phyloP scores from a whole-genome alignment of 64 coral and sea anemone species.

The Platygyra sinensis region DNA sequence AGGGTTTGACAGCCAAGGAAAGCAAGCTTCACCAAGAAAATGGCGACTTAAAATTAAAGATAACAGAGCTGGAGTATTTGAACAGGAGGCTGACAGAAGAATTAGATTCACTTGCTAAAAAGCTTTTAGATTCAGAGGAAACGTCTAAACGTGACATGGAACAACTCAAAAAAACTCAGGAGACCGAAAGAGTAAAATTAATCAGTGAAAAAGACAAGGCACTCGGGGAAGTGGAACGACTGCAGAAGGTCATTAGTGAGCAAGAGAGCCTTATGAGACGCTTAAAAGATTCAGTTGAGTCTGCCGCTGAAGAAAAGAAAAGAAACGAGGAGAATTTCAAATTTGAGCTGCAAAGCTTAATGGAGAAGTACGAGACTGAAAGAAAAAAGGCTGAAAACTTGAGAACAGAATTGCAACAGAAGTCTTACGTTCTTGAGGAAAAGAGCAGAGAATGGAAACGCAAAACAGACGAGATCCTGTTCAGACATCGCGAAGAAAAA shows the following conservation, averaged over 20 bases:
- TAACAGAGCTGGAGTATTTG: constrained; percentile 22
- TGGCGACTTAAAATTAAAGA: background rate
- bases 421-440: constrained; percentile 11
- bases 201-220: constrained; percentile 4
- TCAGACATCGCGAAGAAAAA: constrained; percentile 12
- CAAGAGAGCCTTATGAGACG: background rate
- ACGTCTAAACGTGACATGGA: constrained; percentile 5
- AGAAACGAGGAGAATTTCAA: constrained; percentile 4
- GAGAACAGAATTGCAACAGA: constrained; percentile 10
- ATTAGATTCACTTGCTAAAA: constrained; percentile 11
- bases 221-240: background rate
- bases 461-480: background rate
- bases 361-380: constrained; percentile 21
- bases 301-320: constrained; percentile 2
- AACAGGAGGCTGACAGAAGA: background rate
- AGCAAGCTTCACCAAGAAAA: constrained; percentile 33
- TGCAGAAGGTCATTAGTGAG: background rate
- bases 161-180: constrained; percentile 18
- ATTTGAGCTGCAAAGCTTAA: background rate
- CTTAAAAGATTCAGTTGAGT: background rate
- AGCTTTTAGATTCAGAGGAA: constrained; percentile 15
- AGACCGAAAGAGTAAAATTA: background rate
- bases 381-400: background rate
- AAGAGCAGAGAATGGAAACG: constrained; percentile 30
- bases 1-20: background rate